phyloP scores from a whole-genome alignment of 2,797 vertebrate species.

The Myotis myotis region DNA sequence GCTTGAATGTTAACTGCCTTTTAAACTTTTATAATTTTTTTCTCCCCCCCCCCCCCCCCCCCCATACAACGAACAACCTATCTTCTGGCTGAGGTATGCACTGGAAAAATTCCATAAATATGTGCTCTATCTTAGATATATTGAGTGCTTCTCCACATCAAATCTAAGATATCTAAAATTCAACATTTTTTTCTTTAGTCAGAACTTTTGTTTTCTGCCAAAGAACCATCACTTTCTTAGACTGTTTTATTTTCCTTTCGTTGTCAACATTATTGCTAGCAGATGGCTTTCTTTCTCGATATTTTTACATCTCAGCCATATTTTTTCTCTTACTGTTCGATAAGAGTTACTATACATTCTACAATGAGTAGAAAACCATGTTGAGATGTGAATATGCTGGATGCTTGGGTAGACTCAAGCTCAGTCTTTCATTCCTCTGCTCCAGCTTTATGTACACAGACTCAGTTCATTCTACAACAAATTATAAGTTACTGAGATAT shows the following conservation, averaged over 20 bases:
- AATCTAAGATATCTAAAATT: conserved; percentile 31
- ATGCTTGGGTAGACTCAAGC: background rate
- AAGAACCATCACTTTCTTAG: conserved; percentile 15
- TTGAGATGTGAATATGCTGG: conserved; percentile 30
- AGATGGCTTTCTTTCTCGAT: conserved; percentile 42
- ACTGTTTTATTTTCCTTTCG: conserved; percentile 12
- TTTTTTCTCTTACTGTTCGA: conserved; percentile 8
- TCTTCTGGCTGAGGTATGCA: background rate
- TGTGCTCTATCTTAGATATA: background rate
- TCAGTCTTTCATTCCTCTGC: background rate
- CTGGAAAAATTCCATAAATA: conserved; percentile 22
- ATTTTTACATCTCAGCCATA: conserved; percentile 23
- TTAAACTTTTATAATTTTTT: background rate
- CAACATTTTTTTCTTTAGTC: background rate
- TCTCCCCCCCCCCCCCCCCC: no score
- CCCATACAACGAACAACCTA: background rate
- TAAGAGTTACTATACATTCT: background rate
- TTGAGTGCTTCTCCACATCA: background rate
- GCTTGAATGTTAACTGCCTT: background rate
- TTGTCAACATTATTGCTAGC: conserved; percentile 43
- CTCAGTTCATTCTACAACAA: background rate
- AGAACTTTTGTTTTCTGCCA: conserved; percentile 51
- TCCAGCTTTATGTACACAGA: background rate
- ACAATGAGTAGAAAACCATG: background rate
- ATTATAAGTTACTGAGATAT: background rate